Conservation (phyloP, 1,140 invertebrate genomes). For the Habropoda laboriosa region DNA sequence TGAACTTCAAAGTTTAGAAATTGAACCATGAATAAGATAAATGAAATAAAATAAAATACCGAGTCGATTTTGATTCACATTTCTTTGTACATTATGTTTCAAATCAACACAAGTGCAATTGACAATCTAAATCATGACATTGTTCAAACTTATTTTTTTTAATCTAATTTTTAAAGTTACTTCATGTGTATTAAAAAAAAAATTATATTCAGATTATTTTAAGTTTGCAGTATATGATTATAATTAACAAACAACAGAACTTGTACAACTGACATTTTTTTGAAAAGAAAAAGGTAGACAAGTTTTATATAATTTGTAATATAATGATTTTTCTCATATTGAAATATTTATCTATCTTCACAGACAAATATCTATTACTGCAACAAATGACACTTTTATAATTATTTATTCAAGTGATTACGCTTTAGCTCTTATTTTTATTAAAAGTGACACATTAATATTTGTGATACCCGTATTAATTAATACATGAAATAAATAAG, state of each 20-base stretch:
- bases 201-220: neutral
- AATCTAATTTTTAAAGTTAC: neutral
- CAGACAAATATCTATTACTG: neutral
- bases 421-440: conserved; percentile 5
- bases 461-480: neutral
- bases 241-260: neutral
- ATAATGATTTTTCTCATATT: neutral
- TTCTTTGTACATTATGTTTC: neutral
- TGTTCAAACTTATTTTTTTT: neutral
- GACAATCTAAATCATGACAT: conserved; percentile 8
- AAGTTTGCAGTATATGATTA: neutral
- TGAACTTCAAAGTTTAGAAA: neutral
- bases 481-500: neutral
- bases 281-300: neutral
- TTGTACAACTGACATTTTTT: neutral
- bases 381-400: conserved; percentile 3
- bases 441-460: neutral
- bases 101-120: neutral
- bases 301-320: conserved; percentile 1
- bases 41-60: conserved; percentile 1
- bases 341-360: neutral
- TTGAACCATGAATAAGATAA: neutral
- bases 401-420: conserved; percentile 28
- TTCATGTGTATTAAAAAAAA: neutral
- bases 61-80: neutral